Percentiles rank a stretch among this genome's conserved stretches.
Evolutionary conservation across 2,797 vertebrate species (phyloP).

Genomic region (Sibirionetta formosa): DNA sequence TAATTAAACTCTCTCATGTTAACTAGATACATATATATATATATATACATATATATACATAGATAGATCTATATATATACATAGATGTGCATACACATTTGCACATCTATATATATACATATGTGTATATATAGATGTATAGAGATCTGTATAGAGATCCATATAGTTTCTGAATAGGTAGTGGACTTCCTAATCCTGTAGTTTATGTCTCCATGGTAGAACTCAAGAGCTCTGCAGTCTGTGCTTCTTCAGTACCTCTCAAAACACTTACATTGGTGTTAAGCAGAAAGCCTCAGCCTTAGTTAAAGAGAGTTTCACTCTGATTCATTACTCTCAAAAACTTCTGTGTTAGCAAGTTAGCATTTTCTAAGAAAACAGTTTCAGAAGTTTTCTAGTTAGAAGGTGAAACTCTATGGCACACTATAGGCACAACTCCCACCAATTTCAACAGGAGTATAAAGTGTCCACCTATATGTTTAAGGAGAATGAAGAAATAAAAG

Average conservation of each 20-base stretch:
- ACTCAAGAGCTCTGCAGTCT: not conserved
- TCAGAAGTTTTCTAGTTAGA: not conserved
- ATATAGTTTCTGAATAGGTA: not conserved
- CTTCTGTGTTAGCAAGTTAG: not conserved
- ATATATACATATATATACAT: fast-evolving
- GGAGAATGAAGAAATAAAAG: constrained; percentile 47
- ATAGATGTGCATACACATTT: not conserved
- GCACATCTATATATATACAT: too few relatives aligned
- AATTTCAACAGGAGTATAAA: not conserved
- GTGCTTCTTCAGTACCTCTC: not conserved
- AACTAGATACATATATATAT: too few relatives aligned
- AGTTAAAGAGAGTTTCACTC: not conserved
- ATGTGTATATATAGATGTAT: not conserved
- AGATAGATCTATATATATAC: not conserved
- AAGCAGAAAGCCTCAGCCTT: not conserved
- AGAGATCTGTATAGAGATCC: not conserved
- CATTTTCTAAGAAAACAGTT: not conserved
- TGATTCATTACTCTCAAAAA: not conserved
- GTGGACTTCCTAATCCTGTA: not conserved
- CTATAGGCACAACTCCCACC: not conserved
- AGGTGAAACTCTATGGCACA: not conserved
- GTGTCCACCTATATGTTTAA: not conserved
- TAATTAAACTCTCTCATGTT: not conserved
- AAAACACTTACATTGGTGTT: not conserved
- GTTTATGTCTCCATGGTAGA: not conserved